These are phyloP conservation scores for Urocitellus parryii DNA, from an alignment of 2,113 vertebrate genomes.

Conservation along the genomic window DNA sequence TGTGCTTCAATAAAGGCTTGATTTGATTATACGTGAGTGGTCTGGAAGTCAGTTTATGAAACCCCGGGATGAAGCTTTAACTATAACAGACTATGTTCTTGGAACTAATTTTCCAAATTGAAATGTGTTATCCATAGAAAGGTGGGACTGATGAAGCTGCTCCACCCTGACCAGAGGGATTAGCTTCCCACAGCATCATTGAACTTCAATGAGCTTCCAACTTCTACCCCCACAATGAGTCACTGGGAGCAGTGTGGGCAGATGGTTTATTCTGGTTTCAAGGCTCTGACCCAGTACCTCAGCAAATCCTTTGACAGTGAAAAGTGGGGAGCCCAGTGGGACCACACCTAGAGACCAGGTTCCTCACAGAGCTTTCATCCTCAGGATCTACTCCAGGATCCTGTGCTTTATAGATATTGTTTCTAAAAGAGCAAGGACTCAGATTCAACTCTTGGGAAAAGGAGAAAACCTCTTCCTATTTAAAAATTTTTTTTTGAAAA, in stretches of 20 bases:
- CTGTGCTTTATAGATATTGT: neutral
- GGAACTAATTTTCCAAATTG: neutral
- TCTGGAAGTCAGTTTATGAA: no score
- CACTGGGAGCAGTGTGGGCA: neutral
- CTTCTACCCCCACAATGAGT: neutral
- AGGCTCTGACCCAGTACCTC: neutral
- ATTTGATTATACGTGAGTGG: no score
- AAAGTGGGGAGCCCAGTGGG: neutral
- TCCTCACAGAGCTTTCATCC: neutral
- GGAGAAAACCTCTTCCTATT: neutral
- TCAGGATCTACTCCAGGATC: neutral
- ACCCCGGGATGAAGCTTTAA: no score
- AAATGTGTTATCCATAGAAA: neutral
- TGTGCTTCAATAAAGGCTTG: no score
- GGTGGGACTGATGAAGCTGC: neutral
- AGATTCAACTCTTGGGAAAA: neutral
- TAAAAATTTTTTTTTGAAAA: neutral
- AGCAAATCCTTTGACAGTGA: neutral
- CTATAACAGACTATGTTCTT: neutral
- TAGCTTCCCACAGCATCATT: neutral
- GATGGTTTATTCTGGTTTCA: neutral
- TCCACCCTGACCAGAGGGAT: neutral
- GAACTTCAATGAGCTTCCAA: neutral
- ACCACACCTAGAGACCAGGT: neutral
- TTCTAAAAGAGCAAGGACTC: neutral